Conservation (phyloP, 2,113 vertebrate species). For the Corynorhinus townsendii region DNA sequence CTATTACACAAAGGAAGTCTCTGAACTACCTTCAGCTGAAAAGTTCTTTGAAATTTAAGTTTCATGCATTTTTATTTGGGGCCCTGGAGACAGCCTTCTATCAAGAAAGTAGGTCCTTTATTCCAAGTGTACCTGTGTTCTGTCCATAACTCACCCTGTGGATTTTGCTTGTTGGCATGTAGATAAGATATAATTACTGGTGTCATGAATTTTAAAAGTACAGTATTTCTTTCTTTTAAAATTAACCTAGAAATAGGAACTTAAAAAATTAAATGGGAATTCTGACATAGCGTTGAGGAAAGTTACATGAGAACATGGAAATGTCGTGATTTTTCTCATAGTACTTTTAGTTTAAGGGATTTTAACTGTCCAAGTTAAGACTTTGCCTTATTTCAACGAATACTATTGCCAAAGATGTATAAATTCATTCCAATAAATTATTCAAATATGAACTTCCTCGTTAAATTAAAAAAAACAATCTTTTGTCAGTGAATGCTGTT, state of each 20-base stretch:
- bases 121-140: background rate
- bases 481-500: constrained; percentile 45
- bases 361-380: constrained; percentile 4
- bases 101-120: constrained; percentile 34
- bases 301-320: background rate
- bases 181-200: background rate
- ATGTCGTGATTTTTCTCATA: background rate
- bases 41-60: constrained; percentile 42
- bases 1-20: constrained; percentile 20
- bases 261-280: background rate
- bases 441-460: constrained; percentile 29
- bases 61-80: constrained; percentile 15
- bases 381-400: background rate
- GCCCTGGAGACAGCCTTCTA: background rate
- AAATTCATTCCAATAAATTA: constrained; percentile 41
- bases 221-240: constrained; percentile 16
- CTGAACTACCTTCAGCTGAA: background rate
- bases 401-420: background rate
- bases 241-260: background rate
- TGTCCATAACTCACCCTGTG: background rate
- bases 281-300: background rate
- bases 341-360: background rate
- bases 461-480: background rate
- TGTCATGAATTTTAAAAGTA: background rate
- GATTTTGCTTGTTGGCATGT: background rate